phyloP scores from a whole-genome alignment of 2,797 vertebrate species.

The Anniella stebbinsi region DNA sequence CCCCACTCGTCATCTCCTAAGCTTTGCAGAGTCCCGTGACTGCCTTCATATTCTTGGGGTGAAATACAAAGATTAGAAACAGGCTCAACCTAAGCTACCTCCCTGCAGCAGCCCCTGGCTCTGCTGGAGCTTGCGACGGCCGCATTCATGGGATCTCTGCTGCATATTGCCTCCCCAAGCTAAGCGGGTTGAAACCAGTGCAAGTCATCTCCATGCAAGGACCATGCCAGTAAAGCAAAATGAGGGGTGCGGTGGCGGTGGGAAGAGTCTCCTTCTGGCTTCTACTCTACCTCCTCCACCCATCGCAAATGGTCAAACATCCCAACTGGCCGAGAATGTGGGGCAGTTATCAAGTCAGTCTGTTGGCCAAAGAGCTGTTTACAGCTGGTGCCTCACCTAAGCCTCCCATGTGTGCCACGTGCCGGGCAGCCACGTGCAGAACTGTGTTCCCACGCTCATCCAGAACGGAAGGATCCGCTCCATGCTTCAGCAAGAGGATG shows the following conservation, averaged over 20 bases:
- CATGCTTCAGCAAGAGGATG: constrained; percentile 83
- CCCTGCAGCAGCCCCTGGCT: background rate
- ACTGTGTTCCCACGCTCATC: constrained; percentile 82
- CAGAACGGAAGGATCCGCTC: constrained; percentile 78
- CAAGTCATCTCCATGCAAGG: background rate
- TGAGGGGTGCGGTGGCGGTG: background rate
- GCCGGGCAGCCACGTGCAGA: constrained; percentile 83
- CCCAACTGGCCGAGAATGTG: background rate
- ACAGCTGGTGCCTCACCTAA: constrained; percentile 71
- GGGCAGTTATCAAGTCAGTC: too few species aligned
- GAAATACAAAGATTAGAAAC: too few species aligned
- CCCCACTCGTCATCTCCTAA: background rate
- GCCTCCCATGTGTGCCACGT: constrained; percentile 80
- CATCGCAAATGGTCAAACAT: background rate
- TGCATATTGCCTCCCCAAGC: background rate
- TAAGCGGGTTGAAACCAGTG: background rate
- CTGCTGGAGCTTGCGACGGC: background rate
- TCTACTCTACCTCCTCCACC: background rate
- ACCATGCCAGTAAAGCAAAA: background rate
- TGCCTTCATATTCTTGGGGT: background rate
- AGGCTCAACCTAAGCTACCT: background rate
- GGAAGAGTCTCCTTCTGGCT: background rate
- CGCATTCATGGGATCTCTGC: too few species aligned
- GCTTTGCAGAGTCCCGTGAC: background rate
- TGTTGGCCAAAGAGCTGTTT: background rate